phyloP scores from a whole-genome alignment of 2,113 vertebrate genomes.

The Melanocharis versteri region DNA sequence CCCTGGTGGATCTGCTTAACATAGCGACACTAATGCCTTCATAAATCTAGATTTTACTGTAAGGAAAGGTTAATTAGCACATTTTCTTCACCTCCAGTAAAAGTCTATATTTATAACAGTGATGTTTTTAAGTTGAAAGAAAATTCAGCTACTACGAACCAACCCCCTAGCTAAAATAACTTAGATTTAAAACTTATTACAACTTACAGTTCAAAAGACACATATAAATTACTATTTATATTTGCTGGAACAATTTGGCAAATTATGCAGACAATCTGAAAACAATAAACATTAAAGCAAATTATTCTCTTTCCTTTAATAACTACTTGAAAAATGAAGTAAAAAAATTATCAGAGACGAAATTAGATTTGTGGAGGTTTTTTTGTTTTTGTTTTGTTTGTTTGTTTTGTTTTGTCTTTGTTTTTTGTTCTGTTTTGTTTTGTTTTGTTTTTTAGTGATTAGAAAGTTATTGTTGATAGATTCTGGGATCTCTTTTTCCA shows the following conservation, averaged over 20 bases:
- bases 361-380: not conserved
- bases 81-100: not conserved
- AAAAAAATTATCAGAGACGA: not conserved
- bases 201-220: not conserved
- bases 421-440: no score
- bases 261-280: not conserved
- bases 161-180: not conserved
- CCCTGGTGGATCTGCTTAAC: not conserved
- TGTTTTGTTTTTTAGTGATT: not conserved
- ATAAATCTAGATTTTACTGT: constrained; percentile 29
- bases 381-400: no score
- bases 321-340: not conserved
- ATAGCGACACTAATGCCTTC: not conserved
- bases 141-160: not conserved
- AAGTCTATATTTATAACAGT: not conserved
- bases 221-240: not conserved
- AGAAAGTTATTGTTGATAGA: not conserved
- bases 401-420: no score
- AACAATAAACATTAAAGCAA: not conserved
- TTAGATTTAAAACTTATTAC: not conserved
- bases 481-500: not conserved
- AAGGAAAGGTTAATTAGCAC: constrained; percentile 13
- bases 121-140: not conserved
- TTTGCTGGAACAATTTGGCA: not conserved
- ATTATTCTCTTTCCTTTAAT: not conserved